Base-by-base conservation (phyloP, 2,113 vertebrate genomes). In the Galeopterus variegatus region DNA sequence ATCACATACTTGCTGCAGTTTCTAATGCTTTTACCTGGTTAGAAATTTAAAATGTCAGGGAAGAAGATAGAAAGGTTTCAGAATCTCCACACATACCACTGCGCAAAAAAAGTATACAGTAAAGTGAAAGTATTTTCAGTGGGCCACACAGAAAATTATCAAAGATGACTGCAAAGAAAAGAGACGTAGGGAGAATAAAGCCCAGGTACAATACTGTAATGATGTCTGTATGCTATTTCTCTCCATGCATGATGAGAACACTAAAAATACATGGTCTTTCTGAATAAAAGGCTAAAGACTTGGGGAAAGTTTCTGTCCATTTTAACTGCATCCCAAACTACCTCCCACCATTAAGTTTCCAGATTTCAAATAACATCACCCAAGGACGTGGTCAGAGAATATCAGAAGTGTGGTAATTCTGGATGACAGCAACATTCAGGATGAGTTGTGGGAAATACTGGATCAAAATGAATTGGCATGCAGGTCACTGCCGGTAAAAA, bases 151-250 rank as follows among this genome's bases (percentile, higher is more conserved):
- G 6, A 19, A 83, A 65, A 81, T 52, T 18, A 56, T 62, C 31
- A 81, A 56, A 65, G 18, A 91, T n/a, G 21, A 36, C 12, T 33
- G 6, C 31, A 95, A 90, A 96, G 56, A 50, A 94, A 84, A 93
- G 33, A 48, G 18, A 67, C 15, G 50, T 0, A 60, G 8, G 19
- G 84, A 80, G 50, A 80, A 79, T 91, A 18, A 93, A 50, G 50
- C 52, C 54, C 19, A 58, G 14, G 28, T 80, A 26, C 60, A 70
- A 89, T 14, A 80, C 1, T 33, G 3, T 15, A 67, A n/a, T 26
- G 6, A 4, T 9, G 7, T 93, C 52, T 77, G 5, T 26, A 11
- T 50, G 73, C 15, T 33, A 8, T 72, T 82, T 77, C 2, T 69
- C 24, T 85, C 11, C 3, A 12, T 48, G 2, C 58, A 72, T 80